A percentile compares a stretch with the other conserved stretches of the same genome.
These are phyloP conservation scores for Metalampra italica DNA, from an alignment of 2,888 invertebrate genomes.

Conservation along the genomic window DNA sequence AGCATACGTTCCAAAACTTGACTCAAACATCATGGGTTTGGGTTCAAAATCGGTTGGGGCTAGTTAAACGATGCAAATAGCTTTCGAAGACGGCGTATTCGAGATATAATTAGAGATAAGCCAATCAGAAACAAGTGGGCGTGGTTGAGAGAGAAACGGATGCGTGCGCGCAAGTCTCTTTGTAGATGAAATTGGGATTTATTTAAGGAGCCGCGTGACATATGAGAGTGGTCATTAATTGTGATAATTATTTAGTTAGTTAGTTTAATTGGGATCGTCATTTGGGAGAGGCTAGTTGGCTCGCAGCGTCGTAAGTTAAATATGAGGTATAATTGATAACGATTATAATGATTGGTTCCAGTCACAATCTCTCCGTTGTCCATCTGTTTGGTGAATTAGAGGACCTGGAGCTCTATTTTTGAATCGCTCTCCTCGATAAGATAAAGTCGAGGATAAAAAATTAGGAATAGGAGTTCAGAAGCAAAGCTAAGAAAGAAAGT, in stretches of 20 bases:
- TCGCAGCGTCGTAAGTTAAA: conserved; percentile 1
- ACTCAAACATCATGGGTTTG: conserved; percentile 14
- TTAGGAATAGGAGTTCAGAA: no score
- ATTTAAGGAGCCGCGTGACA: conserved; percentile 61
- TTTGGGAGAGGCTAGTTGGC: conserved; percentile 23
- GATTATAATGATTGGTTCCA: not conserved
- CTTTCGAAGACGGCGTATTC: conserved; percentile 45
- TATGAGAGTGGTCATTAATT: conserved; percentile 68
- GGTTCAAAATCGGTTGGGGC: conserved; percentile 23
- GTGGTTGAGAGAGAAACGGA: conserved; percentile 33
- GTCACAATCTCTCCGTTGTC: not conserved
- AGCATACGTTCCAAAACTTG: conserved; percentile 8
- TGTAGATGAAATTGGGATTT: conserved; percentile 61
- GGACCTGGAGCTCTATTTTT: no score
- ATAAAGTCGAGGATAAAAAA: no score
- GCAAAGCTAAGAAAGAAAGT: no score
- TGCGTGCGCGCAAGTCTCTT: conserved; percentile 47
- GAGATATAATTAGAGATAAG: conserved; percentile 69
- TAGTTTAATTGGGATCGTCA: conserved; percentile 67
- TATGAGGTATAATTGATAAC: conserved; percentile 2
- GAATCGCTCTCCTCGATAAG: no score
- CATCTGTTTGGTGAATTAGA: not conserved
- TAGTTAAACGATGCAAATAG: conserved; percentile 73
- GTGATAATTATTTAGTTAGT: conserved; percentile 77
- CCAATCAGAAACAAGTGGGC: conserved; percentile 63